Evolutionary conservation across 2,113 vertebrate species (phyloP), one percentile per base, ranked within the genome.

Genomic region (Castor canadensis): DNA sequence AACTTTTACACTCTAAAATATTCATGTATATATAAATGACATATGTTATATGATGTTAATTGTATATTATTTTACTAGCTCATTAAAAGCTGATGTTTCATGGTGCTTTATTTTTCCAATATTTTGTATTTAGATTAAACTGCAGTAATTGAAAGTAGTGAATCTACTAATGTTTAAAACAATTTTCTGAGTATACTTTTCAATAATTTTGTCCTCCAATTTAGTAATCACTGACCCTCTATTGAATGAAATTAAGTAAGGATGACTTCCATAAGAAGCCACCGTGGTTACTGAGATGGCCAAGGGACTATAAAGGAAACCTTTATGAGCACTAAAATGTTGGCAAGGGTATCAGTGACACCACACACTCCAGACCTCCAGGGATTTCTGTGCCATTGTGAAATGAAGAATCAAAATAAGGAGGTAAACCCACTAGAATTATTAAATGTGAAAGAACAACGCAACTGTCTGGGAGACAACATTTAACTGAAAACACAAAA

Each of bases 61-160:
- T 71, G 83, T 45, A 84, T 0, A 43, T 80, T 64, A 77, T 75
- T 83, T 73, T 95, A 62, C 43, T 49, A 94, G 35, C 60, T 87
- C 32, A 56, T 67, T 72, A 71, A 76, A 60, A 72, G 35, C 13
- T 64, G 43, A 91, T 66, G 38, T 40, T n/a, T 69, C 49, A 87
- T 12, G 28, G 40, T 87, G 15, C 20, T 43, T 91, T 87, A 75
- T 85, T 47, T 94, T 56, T 75, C n/a, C 32, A 54, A 45, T 87
- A 84, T 10, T 64, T 38, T 91, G 32, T 88, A 69, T 87, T 87
- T 89, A 86, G 62, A 92, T 60, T 73, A 94, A 79, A 87, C 40
- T 87, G 45, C 17, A 92, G 54, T 67, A 87, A 76, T 43, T 32
- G 26, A 90, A 92, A 95, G 35, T 62, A 92, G 67, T 76, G n/a